Percentiles rank a stretch among this genome's conserved stretches.
Conservation (phyloP, 2,797 vertebrate genomes). For the Nannoperca australis region DNA sequence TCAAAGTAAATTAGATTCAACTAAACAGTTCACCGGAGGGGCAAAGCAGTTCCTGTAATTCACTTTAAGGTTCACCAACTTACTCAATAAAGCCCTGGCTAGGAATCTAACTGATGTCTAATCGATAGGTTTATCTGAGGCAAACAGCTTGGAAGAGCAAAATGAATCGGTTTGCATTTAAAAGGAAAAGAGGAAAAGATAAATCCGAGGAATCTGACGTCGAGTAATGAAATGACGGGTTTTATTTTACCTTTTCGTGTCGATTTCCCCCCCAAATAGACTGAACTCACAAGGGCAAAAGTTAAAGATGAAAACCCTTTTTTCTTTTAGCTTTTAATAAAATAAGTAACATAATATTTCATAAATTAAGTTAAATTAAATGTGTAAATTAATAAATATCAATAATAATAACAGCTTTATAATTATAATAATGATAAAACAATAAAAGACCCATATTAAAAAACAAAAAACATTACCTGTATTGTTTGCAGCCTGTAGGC, state of each 20-base stretch:
- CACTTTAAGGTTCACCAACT: constrained; percentile 82
- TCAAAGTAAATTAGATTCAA: constrained; percentile 79
- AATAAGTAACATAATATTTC: too few relatives aligned
- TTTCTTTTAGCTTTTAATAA: not conserved
- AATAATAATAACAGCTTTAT: not conserved
- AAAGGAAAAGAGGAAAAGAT: constrained; percentile 50
- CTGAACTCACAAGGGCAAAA: not conserved
- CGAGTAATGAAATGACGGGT: constrained; percentile 39
- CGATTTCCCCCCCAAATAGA: not conserved
- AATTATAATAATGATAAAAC: constrained; percentile 1
- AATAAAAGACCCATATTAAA: not conserved
- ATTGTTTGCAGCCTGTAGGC: constrained; percentile 5
- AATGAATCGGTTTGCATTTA: constrained; percentile 70
- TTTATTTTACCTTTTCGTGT: constrained; percentile 31
- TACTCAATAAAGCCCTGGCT: constrained; percentile 78
- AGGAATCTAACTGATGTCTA: constrained; percentile 77
- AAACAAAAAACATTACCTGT: constrained; percentile 47
- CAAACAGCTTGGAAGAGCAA: constrained; percentile 60
- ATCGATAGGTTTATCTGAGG: constrained; percentile 78
- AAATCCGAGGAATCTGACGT: constrained; percentile 35
- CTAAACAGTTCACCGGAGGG: constrained; percentile 80
- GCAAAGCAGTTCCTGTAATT: constrained; percentile 79
- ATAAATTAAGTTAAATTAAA: too few relatives aligned
- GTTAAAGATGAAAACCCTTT: not conserved
- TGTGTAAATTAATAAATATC: not conserved